These are phyloP conservation scores for Uropetala carovei DNA, from an alignment of 2,888 invertebrate species.

Conservation along the genomic window DNA sequence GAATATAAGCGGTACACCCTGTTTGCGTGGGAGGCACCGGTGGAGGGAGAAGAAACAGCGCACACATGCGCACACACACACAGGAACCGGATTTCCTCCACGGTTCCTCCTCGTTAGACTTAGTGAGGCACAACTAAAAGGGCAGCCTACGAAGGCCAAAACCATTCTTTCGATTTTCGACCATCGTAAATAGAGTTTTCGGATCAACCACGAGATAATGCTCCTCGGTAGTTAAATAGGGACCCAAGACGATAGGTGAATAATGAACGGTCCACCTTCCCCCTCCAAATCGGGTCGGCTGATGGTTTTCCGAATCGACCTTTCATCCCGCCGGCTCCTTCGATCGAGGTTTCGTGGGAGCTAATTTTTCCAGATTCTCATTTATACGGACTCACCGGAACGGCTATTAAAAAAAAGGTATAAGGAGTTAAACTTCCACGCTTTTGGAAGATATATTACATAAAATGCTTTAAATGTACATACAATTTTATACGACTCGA, in stretches of 20 bases:
- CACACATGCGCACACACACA: too few species aligned
- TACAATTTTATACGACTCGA: too few species aligned
- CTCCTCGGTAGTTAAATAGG: background rate
- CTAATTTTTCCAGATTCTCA: background rate
- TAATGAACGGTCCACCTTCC: conserved; percentile 3
- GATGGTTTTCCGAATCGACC: too few species aligned
- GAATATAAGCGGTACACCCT: too few species aligned
- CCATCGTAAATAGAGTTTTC: background rate
- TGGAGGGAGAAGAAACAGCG: too few species aligned
- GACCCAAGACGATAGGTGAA: background rate
- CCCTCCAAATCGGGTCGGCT: background rate
- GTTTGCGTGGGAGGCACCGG: too few species aligned
- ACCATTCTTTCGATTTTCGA: conserved; percentile 10
- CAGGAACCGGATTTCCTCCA: background rate
- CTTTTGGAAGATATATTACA: too few species aligned
- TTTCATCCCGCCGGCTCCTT: background rate
- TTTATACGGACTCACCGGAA: background rate
- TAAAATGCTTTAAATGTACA: too few species aligned
- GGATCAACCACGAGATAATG: background rate
- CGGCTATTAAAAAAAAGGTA: too few species aligned
- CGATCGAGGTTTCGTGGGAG: background rate
- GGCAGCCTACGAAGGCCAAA: background rate
- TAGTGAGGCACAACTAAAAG: background rate
- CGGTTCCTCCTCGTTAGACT: background rate
- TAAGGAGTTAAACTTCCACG: too few species aligned